phyloP scores from a whole-genome alignment of 2,888 invertebrate genomes.

The Cheiracanthium punctorium region DNA sequence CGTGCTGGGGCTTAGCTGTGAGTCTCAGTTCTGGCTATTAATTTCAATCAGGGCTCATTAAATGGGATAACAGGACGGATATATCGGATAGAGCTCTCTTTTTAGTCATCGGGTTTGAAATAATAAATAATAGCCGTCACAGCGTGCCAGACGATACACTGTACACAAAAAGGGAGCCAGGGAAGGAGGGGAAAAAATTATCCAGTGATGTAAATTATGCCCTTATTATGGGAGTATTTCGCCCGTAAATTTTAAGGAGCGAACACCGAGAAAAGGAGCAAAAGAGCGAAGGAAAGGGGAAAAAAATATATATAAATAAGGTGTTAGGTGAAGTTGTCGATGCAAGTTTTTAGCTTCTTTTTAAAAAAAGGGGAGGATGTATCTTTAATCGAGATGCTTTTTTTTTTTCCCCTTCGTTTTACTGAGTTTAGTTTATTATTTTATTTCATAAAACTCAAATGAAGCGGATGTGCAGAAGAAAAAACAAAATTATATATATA shows the following conservation, averaged over 20 bases:
- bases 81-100: slow-evolving; percentile 59
- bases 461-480: not conserved
- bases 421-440: not conserved
- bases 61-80: slow-evolving; percentile 63
- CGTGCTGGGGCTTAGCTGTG: slow-evolving; percentile 56
- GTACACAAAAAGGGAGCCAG: not conserved
- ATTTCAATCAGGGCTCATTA: slow-evolving; percentile 70
- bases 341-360: not conserved
- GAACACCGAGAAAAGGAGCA: not conserved
- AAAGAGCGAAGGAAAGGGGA: too few species aligned
- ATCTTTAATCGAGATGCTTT: not conserved
- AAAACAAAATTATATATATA: too few species aligned
- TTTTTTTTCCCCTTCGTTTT: not conserved
- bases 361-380: not conserved
- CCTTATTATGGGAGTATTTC: slow-evolving; percentile 41
- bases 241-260: slow-evolving; percentile 22
- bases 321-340: slow-evolving; percentile 14
- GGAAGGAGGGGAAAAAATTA: not conserved
- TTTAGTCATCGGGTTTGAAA: slow-evolving; percentile 64
- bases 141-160: slow-evolving; percentile 22
- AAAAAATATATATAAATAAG: not conserved
- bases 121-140: slow-evolving; percentile 60
- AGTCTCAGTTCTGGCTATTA: slow-evolving; percentile 65
- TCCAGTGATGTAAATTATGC: slow-evolving; percentile 54
- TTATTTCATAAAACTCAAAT: slow-evolving; percentile 13